A percentile compares a stretch with the other conserved stretches of the same genome.
These are phyloP conservation scores for Solea solea DNA, from an alignment of 2,113 vertebrate genomes.

Conservation along the genomic window DNA sequence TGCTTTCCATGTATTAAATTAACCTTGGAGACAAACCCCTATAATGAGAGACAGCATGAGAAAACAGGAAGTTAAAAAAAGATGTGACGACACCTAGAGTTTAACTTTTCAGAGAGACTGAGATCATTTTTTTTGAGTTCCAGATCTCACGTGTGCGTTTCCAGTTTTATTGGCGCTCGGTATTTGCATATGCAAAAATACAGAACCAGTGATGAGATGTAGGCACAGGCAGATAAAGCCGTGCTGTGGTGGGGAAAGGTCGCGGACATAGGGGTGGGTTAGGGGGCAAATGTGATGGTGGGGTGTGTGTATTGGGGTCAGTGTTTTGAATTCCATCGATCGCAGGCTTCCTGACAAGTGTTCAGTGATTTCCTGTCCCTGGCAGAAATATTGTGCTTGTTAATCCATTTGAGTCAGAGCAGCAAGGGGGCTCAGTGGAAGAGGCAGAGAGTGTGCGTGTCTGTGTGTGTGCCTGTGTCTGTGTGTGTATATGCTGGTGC, in stretches of 20 bases:
- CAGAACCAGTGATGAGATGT: conserved; percentile 43
- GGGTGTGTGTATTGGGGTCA: conserved; percentile 34
- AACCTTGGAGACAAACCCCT: conserved; percentile 51
- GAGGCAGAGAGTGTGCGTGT: conserved; percentile 23
- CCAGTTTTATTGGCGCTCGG: conserved; percentile 25
- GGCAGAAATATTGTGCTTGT: conserved; percentile 66
- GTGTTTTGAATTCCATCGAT: conserved; percentile 76
- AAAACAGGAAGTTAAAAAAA: too few relatives aligned
- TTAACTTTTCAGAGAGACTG: conserved; percentile 26
- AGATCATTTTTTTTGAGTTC: background rate
- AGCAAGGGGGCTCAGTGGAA: conserved; percentile 53
- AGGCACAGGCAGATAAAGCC: conserved; percentile 21
- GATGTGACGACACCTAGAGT: background rate
- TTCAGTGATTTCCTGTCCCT: conserved; percentile 83
- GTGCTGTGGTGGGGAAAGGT: conserved; percentile 37
- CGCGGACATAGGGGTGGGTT: conserved; percentile 19
- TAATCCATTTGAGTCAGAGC: conserved; percentile 81
- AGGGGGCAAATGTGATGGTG: conserved; percentile 4
- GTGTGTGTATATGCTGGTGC: background rate
- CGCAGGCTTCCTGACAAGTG: conserved; percentile 73
- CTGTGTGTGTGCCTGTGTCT: conserved; percentile 18
- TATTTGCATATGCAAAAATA: conserved; percentile 66
- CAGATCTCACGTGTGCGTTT: too few relatives aligned
- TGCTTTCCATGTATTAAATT: conserved; percentile 53
- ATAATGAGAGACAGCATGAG: too few relatives aligned